Evolutionary conservation across 2,797 vertebrate species (phyloP).

Genomic region (Neosilurus mollespiculum): DNA sequence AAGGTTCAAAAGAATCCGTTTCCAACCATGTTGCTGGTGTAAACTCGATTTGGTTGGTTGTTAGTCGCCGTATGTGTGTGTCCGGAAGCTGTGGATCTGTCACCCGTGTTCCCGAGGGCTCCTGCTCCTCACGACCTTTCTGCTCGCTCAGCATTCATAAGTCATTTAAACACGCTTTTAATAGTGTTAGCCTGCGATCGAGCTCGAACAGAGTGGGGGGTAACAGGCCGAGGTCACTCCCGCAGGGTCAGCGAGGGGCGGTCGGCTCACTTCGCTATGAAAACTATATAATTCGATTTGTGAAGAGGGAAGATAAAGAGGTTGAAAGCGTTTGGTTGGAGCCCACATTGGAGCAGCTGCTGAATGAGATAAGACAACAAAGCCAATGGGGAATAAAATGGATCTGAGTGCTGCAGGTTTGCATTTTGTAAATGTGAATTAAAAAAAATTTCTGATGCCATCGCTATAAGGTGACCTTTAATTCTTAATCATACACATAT

Average conservation of each 20-base stretch:
- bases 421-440: not conserved
- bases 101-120: constrained; percentile 35
- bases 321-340: constrained; percentile 20
- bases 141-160: constrained; percentile 64
- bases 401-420: not conserved
- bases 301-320: constrained; percentile 48
- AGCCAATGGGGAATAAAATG: constrained; percentile 6
- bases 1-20: constrained; percentile 38
- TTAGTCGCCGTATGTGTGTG: constrained; percentile 16
- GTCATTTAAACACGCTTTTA: constrained; percentile 71
- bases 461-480: not conserved
- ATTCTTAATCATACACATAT: constrained; percentile 6
- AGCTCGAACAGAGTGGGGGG: constrained; percentile 38
- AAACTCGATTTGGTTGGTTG: constrained; percentile 49
- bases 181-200: constrained; percentile 62
- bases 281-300: constrained; percentile 57
- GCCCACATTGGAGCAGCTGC: constrained; percentile 38
- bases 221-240: constrained; percentile 44
- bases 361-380: constrained; percentile 37
- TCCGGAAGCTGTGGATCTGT: constrained; percentile 3
- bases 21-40: constrained; percentile 32
- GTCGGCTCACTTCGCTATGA: constrained; percentile 51
- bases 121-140: constrained; percentile 56
- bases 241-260: constrained; percentile 43
- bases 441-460: not conserved